Conservation (phyloP, 2,888 invertebrate genomes). For the Drosophila histrio region DNA sequence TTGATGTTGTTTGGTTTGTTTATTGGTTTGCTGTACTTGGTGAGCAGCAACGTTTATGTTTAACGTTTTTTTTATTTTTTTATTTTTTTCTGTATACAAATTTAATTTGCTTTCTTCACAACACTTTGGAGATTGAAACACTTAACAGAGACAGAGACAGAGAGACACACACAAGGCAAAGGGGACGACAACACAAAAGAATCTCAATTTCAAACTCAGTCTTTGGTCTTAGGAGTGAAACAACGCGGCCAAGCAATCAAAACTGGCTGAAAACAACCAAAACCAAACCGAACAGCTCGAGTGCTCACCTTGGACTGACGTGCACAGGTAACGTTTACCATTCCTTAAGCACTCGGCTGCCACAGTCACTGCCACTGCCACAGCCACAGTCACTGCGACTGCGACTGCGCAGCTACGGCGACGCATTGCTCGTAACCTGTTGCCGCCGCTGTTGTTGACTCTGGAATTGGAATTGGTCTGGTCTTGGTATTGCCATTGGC, state of each 20-base stretch:
- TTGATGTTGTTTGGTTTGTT: constrained; percentile 37
- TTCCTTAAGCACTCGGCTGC: constrained; percentile 82
- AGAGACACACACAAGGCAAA: constrained; percentile 9
- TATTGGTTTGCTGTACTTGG: constrained; percentile 55
- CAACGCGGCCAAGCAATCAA: constrained; percentile 34
- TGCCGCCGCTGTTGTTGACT: constrained; percentile 44
- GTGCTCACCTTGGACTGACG: constrained; percentile 83
- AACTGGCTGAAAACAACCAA: constrained; percentile 12
- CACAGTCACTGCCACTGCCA: constrained; percentile 9
- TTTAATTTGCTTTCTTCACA: constrained; percentile 50
- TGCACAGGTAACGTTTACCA: constrained; percentile 80
- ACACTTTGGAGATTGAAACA: constrained; percentile 37
- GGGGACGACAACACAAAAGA: constrained; percentile 41
- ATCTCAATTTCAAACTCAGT: constrained; percentile 42
- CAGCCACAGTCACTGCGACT: constrained; percentile 25
- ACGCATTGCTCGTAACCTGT: constrained; percentile 64
- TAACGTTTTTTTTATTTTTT: constrained; percentile 26
- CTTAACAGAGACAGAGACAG: constrained; percentile 34
- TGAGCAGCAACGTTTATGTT: constrained; percentile 31
- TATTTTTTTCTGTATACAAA: constrained; percentile 35
- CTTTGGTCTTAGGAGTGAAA: constrained; percentile 29
- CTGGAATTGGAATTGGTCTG: constrained; percentile 45
- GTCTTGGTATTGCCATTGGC: constrained; percentile 31
- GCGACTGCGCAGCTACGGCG: constrained; percentile 47
- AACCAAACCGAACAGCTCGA: constrained; percentile 81